Percentiles rank a stretch among this genome's conserved stretches.
phyloP scores from a whole-genome alignment of 2,888 invertebrate species.

The Perithous albicinctus region DNA sequence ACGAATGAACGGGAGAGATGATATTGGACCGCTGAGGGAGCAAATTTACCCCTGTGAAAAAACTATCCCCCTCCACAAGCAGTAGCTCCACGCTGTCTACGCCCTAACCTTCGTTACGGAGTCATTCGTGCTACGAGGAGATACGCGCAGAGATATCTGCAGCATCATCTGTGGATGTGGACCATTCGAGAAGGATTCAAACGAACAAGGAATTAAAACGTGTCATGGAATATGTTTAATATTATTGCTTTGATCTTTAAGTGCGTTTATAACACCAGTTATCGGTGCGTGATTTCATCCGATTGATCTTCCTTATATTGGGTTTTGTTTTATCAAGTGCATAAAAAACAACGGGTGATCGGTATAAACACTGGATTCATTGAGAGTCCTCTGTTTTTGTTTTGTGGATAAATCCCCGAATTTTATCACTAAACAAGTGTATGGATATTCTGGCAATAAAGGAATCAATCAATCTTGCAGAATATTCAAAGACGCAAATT shows the following conservation, averaged over 20 bases:
- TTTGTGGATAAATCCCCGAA: neutral
- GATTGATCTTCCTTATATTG: neutral
- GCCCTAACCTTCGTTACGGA: constrained; percentile 60
- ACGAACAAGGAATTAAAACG: neutral
- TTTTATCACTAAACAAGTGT: constrained; percentile 28
- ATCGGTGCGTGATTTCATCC: neutral
- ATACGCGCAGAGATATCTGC: constrained; percentile 13
- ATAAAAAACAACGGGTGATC: neutral
- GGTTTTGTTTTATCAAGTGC: neutral
- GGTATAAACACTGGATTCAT: neutral
- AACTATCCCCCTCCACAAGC: neutral
- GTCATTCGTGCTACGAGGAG: constrained; percentile 26
- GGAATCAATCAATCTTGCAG: constrained; percentile 41
- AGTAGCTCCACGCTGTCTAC: constrained; percentile 54
- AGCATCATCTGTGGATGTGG: constrained; percentile 5
- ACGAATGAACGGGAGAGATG: neutral
- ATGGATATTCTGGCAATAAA: constrained; percentile 36
- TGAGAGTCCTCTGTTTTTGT: constrained; percentile 5
- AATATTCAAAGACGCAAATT: constrained; percentile 1
- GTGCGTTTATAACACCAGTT: neutral
- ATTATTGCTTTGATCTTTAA: neutral
- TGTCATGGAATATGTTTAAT: neutral
- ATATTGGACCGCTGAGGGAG: neutral
- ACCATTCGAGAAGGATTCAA: constrained; percentile 3
- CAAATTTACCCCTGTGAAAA: neutral